Evolutionary conservation across 2,888 invertebrate genomes (phyloP), one percentile per base, ranked within the genome.

Genomic region (Macroteleia sp.): DNA sequence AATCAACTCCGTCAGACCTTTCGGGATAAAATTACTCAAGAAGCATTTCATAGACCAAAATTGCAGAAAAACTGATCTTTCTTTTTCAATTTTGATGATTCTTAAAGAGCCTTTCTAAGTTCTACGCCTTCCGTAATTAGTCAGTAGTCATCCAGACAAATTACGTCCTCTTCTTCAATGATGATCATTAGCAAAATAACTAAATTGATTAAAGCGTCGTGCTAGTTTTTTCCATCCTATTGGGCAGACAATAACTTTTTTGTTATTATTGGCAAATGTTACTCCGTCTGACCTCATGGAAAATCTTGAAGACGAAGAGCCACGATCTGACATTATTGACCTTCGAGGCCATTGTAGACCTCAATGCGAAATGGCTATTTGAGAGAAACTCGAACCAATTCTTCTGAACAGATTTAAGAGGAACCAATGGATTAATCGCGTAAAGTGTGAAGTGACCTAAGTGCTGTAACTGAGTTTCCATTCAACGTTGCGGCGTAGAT

Each of bases 401-500:
- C 32, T 22, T 12, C 10, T 20, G 12, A 12, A 2, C 34, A n/a
- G 14, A 22, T 80, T 30, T 83, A 84, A 85, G 82, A 79, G 82
- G 81, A 85, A 84, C 84, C 80, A 81, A 87, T 86, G 87, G 87
- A 87, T 87, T 88, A 87, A 88, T 88, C 85, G 83, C 86, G 82
- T 76, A 84, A 86, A 87, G 88, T 86, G 88, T 85, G 85, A 88
- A 88, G 77, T 81, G 75, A 64, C 57, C 62, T 50, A 79, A 69
- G 39, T 52, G 28, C 70, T 44, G 69, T 69, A 70, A 70, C 61
- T 70, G 61, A 61, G 70, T 54, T 61, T 70, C 61, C 44, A 70
- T 61, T 61, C 42, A 44, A 36, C 44, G 36, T 54, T 30, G 59
- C 52, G 12, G 54, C n/a, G n/a, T n/a, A n/a, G 48, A 67, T 67